Base-by-base conservation (phyloP, 2,888 invertebrate species). In the Fragum whitleyi region DNA sequence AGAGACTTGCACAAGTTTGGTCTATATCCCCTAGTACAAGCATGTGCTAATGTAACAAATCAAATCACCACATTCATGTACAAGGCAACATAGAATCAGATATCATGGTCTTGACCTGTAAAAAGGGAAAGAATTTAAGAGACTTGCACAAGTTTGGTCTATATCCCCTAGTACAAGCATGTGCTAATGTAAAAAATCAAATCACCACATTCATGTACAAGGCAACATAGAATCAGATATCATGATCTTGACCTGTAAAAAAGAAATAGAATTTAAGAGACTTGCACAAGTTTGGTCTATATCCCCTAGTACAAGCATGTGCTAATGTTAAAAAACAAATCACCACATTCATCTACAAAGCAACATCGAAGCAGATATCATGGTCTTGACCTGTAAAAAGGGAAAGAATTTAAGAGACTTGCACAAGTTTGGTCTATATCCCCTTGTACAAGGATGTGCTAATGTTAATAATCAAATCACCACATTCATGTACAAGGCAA, bases 21-120 rank as follows among this genome's bases (percentile, higher is more conserved):
- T 16, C 61, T 26, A 36, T 71, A 14, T 61, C 16, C 29, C 61
- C 61, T 57, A 75, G 69, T 68, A 75, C 75, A 76, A 61, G 62
- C 76, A 76, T 76, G 76, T 76, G 76, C 76, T 71, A 70, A 77
- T 51, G 26, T 47, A 39, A 14, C 47, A 23, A 51, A 19, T 42
- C 55, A 36, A 26, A 77, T 77, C 55, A 77, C 29, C 62, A 62
- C 74, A 67, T 28, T 21, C 39, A 55, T 19, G 74, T 67, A 73
- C 73, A 6, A 62, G 62, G 61, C 14, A 62, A 73, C 61, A 73
- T 21, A 51, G 29, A n/a, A n/a, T n/a, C 19, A 11, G 61, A 14
- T 7, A n/a, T 53, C 21, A n/a, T 53, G 5, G 5, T 11, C 11
- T 53, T 53, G n/a, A n/a, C 6, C 53, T 21, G n/a, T 21, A 53